These are phyloP conservation scores for Coptodon bakossiorum DNA, from an alignment of 2,113 vertebrate genomes.

Conservation along the genomic window DNA sequence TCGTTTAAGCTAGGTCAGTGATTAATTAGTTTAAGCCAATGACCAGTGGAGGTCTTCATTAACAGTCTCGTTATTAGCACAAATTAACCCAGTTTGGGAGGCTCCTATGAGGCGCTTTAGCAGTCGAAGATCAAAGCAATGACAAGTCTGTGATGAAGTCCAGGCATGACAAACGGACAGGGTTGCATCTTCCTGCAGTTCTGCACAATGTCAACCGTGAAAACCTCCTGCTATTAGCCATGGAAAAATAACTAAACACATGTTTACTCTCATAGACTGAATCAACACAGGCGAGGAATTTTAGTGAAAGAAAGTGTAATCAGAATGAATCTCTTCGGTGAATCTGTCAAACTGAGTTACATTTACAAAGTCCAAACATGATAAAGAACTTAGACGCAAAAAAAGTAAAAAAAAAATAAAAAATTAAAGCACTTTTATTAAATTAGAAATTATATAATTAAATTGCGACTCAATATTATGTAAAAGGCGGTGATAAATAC, in stretches of 20 bases:
- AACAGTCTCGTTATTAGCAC: constrained; percentile 35
- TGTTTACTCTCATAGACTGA: constrained; percentile 47
- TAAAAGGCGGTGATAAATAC: neutral
- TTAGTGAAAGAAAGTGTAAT: neutral
- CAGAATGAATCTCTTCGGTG: neutral
- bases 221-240: constrained; percentile 36
- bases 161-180: constrained; percentile 26
- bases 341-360: constrained; percentile 20
- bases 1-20: neutral
- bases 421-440: neutral
- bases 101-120: neutral
- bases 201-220: constrained; percentile 45
- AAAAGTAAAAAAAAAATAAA: rapidly evolving
- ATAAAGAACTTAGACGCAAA: neutral
- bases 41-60: neutral
- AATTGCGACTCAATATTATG: neutral
- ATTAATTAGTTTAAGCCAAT: constrained; percentile 48
- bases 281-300: neutral
- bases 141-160: constrained; percentile 42
- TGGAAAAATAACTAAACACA: constrained; percentile 47
- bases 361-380: neutral
- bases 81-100: constrained; percentile 65
- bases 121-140: constrained; percentile 4
- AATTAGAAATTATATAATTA: neutral
- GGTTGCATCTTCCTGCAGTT: constrained; percentile 9